phyloP scores from a whole-genome alignment of 2,888 invertebrate species.

The Metallyticus violacea region DNA sequence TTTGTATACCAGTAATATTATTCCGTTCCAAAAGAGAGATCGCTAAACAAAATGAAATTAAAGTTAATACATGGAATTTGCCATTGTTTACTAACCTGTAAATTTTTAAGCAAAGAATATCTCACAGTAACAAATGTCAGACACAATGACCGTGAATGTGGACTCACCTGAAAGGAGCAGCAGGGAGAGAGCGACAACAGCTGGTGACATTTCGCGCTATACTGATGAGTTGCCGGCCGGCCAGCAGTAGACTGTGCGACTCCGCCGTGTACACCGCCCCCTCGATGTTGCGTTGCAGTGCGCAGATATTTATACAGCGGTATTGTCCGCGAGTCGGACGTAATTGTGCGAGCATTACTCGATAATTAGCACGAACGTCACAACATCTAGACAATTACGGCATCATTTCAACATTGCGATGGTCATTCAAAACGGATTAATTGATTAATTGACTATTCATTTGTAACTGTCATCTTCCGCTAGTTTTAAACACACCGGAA shows the following conservation, averaged over 20 bases:
- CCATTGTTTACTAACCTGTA: too few species aligned
- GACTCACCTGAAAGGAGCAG: background rate
- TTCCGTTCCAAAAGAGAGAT: too few species aligned
- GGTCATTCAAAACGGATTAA: background rate
- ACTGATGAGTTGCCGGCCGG: background rate
- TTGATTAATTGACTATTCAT: background rate
- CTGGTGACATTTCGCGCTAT: background rate
- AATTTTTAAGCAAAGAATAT: too few species aligned
- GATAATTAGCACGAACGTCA: background rate
- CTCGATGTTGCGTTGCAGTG: background rate
- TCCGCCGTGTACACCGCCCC: background rate
- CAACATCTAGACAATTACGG: background rate
- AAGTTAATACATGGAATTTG: too few species aligned
- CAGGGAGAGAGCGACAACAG: background rate
- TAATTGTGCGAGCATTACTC: background rate
- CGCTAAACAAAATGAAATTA: too few species aligned
- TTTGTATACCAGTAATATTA: too few species aligned
- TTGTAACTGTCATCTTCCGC: background rate
- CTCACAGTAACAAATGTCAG: background rate
- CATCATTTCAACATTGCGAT: background rate
- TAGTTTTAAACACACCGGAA: background rate
- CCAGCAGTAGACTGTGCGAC: background rate
- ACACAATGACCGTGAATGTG: background rate
- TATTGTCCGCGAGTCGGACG: background rate
- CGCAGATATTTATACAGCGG: background rate